phyloP scores from a whole-genome alignment of 2,113 vertebrate species.

The Oryzias curvinotus region DNA sequence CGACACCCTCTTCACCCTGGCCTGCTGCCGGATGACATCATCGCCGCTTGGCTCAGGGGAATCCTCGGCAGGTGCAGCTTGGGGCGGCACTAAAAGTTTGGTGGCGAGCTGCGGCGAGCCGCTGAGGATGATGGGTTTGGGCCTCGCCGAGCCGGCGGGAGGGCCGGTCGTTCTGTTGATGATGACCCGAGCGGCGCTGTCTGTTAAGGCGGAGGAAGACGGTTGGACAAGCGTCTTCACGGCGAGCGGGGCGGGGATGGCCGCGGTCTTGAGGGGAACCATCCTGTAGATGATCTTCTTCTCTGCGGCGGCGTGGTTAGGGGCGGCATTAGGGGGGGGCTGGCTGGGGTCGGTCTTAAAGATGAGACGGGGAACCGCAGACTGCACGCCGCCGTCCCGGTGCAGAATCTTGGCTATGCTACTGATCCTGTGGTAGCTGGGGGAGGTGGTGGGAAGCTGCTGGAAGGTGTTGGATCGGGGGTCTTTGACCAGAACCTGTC shows the following conservation, averaged over 20 bases:
- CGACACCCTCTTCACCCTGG: constrained; percentile 73
- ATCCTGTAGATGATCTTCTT: constrained; percentile 56
- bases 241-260: constrained; percentile 1
- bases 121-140: constrained; percentile 42
- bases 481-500: constrained; percentile 86
- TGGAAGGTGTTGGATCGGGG: constrained; percentile 71
- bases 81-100: background rate
- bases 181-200: constrained; percentile 58
- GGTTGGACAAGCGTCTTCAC: constrained; percentile 14
- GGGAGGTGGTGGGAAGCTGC: constrained; percentile 57
- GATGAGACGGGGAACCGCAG: constrained; percentile 56
- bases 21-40: constrained; percentile 34
- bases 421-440: constrained; percentile 71
- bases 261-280: constrained; percentile 39
- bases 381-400: constrained; percentile 53
- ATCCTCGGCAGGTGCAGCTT: constrained; percentile 11
- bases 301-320: constrained; percentile 4
- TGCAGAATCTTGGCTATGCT: constrained; percentile 78
- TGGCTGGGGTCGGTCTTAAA: constrained; percentile 44
- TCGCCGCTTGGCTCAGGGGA: constrained; percentile 23
- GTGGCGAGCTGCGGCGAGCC: constrained; percentile 10
- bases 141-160: constrained; percentile 33
- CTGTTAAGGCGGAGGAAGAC: constrained; percentile 5
- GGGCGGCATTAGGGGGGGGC: background rate
- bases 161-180: constrained; percentile 68